Conservation (phyloP, 2,888 invertebrate species). For the Electrophaes corylata region DNA sequence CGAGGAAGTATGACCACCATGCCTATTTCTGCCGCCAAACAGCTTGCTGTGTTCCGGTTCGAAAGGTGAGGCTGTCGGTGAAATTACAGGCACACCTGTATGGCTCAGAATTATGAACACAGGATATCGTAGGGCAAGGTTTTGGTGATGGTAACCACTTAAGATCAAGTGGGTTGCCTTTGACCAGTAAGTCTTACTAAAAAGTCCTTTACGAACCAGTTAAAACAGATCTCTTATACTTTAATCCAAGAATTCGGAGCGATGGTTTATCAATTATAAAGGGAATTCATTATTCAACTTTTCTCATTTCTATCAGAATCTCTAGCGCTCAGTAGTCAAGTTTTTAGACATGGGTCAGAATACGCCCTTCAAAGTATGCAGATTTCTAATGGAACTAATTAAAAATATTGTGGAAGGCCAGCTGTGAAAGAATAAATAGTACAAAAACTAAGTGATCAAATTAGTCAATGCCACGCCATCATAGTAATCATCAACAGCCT, state of each 20-base stretch:
- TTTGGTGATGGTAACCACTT: no score
- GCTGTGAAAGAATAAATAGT: neutral
- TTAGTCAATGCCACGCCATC: no score
- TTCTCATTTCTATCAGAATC: slow-evolving; percentile 69
- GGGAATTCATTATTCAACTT: slow-evolving; percentile 76
- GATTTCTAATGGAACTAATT: slow-evolving; percentile 2
- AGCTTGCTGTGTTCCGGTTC: no score
- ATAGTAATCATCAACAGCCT: no score
- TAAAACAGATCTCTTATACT: neutral
- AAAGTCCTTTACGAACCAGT: neutral
- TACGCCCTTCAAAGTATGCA: slow-evolving; percentile 21
- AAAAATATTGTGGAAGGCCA: neutral
- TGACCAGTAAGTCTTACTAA: no score
- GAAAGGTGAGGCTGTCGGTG: no score
- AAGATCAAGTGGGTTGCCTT: no score
- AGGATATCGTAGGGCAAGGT: no score
- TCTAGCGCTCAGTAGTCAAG: slow-evolving; percentile 53
- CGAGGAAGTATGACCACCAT: no score
- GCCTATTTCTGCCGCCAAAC: no score
- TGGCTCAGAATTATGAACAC: no score
- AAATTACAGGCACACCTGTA: no score
- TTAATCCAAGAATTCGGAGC: slow-evolving; percentile 3
- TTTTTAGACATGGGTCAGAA: slow-evolving; percentile 41
- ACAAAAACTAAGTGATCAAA: neutral
- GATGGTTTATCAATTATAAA: slow-evolving; percentile 42